Conservation (phyloP, 2,797 vertebrate genomes). For the Alauda arvensis region DNA sequence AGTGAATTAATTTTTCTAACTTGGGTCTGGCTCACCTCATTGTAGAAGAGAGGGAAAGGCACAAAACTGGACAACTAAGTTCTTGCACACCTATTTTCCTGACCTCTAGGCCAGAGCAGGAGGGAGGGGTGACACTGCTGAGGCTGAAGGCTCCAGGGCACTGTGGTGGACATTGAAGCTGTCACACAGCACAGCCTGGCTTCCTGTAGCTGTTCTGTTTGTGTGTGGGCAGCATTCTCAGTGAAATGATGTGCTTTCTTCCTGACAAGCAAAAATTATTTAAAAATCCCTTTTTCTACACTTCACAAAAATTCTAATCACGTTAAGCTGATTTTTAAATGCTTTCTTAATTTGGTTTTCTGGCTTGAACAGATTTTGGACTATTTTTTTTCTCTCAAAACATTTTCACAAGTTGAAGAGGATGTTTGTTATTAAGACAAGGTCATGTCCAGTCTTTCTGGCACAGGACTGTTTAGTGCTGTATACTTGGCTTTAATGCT, state of each 20-base stretch:
- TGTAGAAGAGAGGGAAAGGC: background rate
- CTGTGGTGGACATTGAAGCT: background rate
- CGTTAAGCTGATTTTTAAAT: conserved; percentile 50
- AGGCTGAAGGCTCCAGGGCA: background rate
- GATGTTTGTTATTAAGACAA: background rate
- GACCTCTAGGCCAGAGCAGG: background rate
- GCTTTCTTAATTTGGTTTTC: conserved; percentile 44
- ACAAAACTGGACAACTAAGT: background rate
- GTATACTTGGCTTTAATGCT: background rate
- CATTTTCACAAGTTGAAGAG: background rate
- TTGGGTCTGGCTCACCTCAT: background rate
- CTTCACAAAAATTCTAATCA: conserved; percentile 52
- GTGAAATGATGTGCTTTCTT: background rate
- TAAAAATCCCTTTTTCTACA: conserved; percentile 40
- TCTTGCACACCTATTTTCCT: background rate
- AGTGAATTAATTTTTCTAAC: background rate
- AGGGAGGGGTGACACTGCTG: background rate
- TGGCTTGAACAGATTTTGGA: background rate
- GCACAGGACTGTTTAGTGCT: background rate
- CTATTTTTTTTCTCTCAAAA: background rate
- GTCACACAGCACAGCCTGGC: rapidly evolving
- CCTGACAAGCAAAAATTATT: conserved; percentile 6
- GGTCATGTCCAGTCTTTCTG: background rate
- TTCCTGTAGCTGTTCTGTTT: background rate
- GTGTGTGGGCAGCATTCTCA: background rate